A percentile compares a stretch with the other conserved stretches of the same genome.
These are phyloP conservation scores for Leptobrachium ailaonicum DNA, from an alignment of 2,113 vertebrate genomes.

Conservation along the genomic window DNA sequence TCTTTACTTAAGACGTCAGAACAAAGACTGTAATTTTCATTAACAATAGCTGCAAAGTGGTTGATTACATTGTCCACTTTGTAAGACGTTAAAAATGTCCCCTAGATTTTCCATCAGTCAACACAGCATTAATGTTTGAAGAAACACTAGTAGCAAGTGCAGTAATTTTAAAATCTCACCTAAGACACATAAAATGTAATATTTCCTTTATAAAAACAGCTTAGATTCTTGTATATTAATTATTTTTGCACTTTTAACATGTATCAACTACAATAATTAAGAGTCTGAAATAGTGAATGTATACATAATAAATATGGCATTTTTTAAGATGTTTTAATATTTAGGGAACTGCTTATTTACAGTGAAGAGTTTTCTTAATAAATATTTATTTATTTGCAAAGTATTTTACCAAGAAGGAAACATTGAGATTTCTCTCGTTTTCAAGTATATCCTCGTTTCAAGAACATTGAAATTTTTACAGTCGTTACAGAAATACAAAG, in stretches of 20 bases:
- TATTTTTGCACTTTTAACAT: background rate
- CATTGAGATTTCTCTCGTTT: too few relatives aligned
- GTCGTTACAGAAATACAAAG: too few relatives aligned
- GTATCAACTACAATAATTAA: too few relatives aligned
- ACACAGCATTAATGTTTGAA: conserved; percentile 46
- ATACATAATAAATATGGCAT: too few relatives aligned
- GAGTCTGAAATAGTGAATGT: too few relatives aligned
- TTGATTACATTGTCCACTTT: conserved; percentile 19
- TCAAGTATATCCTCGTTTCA: too few relatives aligned
- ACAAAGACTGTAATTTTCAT: conserved; percentile 41
- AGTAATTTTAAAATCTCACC: background rate
- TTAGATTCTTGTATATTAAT: background rate
- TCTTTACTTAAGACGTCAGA: conserved; percentile 42
- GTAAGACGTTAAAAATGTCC: conserved; percentile 19
- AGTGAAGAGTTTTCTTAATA: too few relatives aligned
- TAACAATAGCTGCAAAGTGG: conserved; percentile 11
- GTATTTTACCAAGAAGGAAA: too few relatives aligned
- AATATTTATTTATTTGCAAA: too few relatives aligned
- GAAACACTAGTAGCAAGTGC: background rate
- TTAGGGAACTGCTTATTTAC: too few relatives aligned
- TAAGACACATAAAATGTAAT: conserved; percentile 4
- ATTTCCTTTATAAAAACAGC: background rate
- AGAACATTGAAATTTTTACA: too few relatives aligned
- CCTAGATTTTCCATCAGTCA: conserved; percentile 34
- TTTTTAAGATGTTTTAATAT: too few relatives aligned